phyloP scores from a whole-genome alignment of 2,888 invertebrate species.

The Selenia dentaria region DNA sequence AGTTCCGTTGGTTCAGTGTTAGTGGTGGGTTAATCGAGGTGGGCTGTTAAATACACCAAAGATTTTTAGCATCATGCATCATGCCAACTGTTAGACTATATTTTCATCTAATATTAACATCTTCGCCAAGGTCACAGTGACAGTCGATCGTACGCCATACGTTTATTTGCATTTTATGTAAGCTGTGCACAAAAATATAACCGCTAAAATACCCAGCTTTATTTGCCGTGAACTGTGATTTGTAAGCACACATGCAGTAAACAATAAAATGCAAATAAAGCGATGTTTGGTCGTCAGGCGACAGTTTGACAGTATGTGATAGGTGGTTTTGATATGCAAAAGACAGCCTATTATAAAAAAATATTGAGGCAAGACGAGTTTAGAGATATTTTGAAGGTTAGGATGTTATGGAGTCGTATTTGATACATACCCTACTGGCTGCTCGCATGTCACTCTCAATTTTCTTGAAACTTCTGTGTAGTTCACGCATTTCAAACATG shows the following conservation, averaged over 20 bases:
- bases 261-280: conserved; percentile 84
- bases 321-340: conserved; percentile 53
- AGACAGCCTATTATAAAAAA: conserved; percentile 47
- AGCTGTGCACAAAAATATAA: conserved; percentile 75
- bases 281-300: conserved; percentile 64
- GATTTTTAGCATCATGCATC: conserved; percentile 76
- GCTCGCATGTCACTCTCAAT: conserved; percentile 85
- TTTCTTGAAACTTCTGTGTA: conserved; percentile 90
- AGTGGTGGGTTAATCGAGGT: conserved; percentile 82
- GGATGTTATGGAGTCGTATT: conserved; percentile 15
- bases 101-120: conserved; percentile 40
- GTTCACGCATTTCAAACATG: conserved; percentile 90
- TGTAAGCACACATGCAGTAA: conserved; percentile 81
- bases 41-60: conserved; percentile 83
- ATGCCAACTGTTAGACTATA: conserved; percentile 65
- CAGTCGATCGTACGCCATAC: conserved; percentile 50
- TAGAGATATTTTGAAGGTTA: conserved; percentile 12
- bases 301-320: conserved; percentile 55
- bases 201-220: conserved; percentile 57
- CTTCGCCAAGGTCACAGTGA: conserved; percentile 51
- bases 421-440: conserved; percentile 72
- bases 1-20: conserved; percentile 84
- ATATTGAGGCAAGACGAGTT: conserved; percentile 33
- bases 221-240: conserved; percentile 68
- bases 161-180: conserved; percentile 83